Conservation (phyloP, 2,113 vertebrate genomes). For the Jaculus jaculus region DNA sequence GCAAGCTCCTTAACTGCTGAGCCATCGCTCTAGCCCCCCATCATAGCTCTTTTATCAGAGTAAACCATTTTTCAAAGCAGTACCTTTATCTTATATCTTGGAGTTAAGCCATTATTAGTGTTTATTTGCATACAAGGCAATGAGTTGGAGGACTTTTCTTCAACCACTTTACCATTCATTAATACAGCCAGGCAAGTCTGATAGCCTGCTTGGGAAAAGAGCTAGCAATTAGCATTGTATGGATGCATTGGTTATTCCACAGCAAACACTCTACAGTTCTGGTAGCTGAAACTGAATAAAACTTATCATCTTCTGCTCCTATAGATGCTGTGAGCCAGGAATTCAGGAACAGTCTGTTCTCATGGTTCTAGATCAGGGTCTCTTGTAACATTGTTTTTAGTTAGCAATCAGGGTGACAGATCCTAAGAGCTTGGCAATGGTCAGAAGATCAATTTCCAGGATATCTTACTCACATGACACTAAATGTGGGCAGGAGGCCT, state of each 20-base stretch:
- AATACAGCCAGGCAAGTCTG: background rate
- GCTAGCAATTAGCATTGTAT: background rate
- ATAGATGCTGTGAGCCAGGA: background rate
- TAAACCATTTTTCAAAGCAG: background rate
- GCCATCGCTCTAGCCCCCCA: too few relatives aligned
- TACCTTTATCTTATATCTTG: background rate
- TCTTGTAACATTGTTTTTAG: background rate
- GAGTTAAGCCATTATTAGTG: background rate
- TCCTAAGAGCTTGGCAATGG: background rate
- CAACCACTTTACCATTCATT: background rate
- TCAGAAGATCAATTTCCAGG: background rate
- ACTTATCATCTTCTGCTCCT: background rate
- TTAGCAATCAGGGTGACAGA: background rate
- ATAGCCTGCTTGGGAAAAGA: background rate
- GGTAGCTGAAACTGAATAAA: background rate
- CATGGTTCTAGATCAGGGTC: background rate
- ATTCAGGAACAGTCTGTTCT: background rate
- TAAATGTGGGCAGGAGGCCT: background rate
- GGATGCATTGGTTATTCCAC: background rate
- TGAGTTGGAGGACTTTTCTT: background rate
- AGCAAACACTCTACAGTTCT: background rate
- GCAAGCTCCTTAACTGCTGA: too few relatives aligned
- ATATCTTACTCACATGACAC: background rate
- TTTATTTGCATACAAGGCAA: constrained; percentile 28
- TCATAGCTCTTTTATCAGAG: background rate